Base-by-base conservation (phyloP, 2,113 vertebrate genomes). In the Semnornis frantzii region DNA sequence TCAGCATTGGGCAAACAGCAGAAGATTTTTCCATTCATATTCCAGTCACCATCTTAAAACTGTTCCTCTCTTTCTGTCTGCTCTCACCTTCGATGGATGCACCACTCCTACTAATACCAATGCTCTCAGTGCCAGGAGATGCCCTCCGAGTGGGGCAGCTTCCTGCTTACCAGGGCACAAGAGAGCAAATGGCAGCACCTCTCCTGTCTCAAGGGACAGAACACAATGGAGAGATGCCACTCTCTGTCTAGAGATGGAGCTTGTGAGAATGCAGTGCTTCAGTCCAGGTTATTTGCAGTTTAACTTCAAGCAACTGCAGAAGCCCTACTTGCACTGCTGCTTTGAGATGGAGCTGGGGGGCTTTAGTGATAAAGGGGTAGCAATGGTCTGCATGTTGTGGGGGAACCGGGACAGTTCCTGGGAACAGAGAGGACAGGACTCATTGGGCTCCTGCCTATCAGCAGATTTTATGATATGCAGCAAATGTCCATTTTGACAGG, bases 401-500 rank as follows among this genome's bases (percentile, higher is more conserved):
- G 33, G 52, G 10, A 69, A 57, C 31, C 18, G 5, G 69, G 23
- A 4, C 9, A 19, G 2, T 11, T 46, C 27, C 48, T 72, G 39
- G 55, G 27, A 17, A 12, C 18, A 42, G 52, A 39, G 70, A 27
- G n/a, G 11, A 31, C 0, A 2, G 13, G 30, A 15, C 31, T 80
- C 7, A 5, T 9, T 34, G 66, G 57, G 19, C 9, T 15, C 18
- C 50, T 17, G 19, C 7, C 11, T 6, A 15, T 31, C 52, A 64
- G 64, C 11, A n/a, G 17, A 0, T 0, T 0, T 2, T 4, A 8
- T 42, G 3, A 50, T 44, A 15, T 37, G 10, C 54, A 15, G 50
- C 37, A 77, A 15, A 21, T 2, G 12, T 54, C 7, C 5, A 10
- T 25, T 15, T 37, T 34, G 39, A 1, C 0, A 7, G n/a, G 25